phyloP scores from a whole-genome alignment of 2,113 vertebrate genomes.

The Aythya baeri region DNA sequence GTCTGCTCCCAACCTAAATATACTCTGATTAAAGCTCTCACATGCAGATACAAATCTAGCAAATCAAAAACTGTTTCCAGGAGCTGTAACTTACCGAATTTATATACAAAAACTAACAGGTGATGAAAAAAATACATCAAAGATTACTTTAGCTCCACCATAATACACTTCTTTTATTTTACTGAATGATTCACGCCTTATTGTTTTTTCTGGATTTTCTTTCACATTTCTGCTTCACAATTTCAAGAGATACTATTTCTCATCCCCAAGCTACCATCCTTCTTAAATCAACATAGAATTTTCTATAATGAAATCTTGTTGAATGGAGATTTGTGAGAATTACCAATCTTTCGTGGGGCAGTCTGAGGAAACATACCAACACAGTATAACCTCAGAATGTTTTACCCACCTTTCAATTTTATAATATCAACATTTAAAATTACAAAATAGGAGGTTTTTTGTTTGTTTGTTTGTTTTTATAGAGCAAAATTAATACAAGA shows the following conservation, averaged over 20 bases:
- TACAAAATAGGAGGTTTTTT: neutral
- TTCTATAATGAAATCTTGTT: slow-evolving; percentile 2
- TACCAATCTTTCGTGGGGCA: neutral
- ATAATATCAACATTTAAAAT: neutral
- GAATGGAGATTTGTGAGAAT: slow-evolving; percentile 25
- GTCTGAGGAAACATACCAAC: neutral
- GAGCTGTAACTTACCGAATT: neutral
- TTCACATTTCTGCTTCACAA: neutral
- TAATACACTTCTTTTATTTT: neutral
- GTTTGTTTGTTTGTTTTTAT: neutral
- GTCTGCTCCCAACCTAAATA: slow-evolving; percentile 30
- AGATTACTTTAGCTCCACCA: neutral
- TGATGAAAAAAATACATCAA: neutral
- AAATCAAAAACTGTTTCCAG: slow-evolving; percentile 17
- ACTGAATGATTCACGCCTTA: neutral
- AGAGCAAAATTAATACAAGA: neutral
- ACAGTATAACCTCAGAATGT: neutral
- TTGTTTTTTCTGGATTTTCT: slow-evolving; percentile 19
- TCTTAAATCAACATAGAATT: slow-evolving; percentile 20
- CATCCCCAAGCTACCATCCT: slow-evolving; percentile 2
- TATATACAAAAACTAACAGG: slow-evolving; percentile 6
- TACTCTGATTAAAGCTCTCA: slow-evolving; percentile 14
- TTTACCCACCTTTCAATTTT: neutral
- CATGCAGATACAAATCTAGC: neutral
- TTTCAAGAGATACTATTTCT: slow-evolving; percentile 39